Conservation (phyloP, 2,113 vertebrate species). For the Nematolebias whitei region DNA sequence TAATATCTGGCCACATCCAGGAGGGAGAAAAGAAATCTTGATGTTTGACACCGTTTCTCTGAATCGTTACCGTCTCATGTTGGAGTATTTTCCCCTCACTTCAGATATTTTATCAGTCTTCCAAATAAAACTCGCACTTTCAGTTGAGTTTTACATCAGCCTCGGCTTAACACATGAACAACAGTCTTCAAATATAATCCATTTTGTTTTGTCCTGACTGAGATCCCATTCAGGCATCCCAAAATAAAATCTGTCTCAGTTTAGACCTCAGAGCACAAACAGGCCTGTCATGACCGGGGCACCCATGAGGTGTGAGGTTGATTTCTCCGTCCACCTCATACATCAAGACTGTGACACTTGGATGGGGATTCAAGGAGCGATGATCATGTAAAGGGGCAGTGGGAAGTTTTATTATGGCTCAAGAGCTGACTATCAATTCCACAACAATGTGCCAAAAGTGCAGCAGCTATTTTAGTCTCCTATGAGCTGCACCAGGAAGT, state of each 20-base stretch:
- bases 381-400: slow-evolving; percentile 42
- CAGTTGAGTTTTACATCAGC: background rate
- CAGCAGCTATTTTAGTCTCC: slow-evolving; percentile 57
- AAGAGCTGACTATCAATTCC: slow-evolving; percentile 62
- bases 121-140: slow-evolving; percentile 17
- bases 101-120: slow-evolving; percentile 29
- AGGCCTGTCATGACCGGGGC: slow-evolving; percentile 42
- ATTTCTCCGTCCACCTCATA: slow-evolving; percentile 61
- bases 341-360: slow-evolving; percentile 65
- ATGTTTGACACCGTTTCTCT: slow-evolving; percentile 44
- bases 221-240: background rate
- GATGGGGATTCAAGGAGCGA: slow-evolving; percentile 58
- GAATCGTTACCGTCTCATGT: slow-evolving; percentile 46
- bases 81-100: slow-evolving; percentile 42
- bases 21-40: slow-evolving; percentile 19
- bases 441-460: slow-evolving; percentile 60
- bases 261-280: slow-evolving; percentile 51
- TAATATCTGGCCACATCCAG: slow-evolving; percentile 26
- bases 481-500: slow-evolving; percentile 30
- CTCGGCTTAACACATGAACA: too few relatives aligned
- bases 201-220: too few relatives aligned
- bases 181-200: too few relatives aligned
- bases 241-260: slow-evolving; percentile 4
- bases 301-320: slow-evolving; percentile 48
- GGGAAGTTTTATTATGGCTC: slow-evolving; percentile 59